Conservation (phyloP, 2,888 invertebrate species). For the Diadegma fenestrale region DNA sequence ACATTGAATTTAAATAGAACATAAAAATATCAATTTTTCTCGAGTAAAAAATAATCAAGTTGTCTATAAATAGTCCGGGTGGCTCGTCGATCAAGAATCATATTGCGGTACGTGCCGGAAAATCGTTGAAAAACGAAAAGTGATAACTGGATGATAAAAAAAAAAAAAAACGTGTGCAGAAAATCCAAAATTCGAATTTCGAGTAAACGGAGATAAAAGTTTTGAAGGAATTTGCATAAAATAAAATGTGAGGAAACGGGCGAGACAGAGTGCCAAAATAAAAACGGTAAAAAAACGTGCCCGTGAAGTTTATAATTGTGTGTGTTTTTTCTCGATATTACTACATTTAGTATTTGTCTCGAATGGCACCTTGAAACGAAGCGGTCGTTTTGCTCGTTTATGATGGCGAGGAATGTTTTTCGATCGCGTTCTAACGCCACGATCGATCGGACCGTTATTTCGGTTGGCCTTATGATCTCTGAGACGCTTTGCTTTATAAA, state of each 20-base stretch:
- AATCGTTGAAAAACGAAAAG: not conserved
- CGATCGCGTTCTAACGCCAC: conserved; percentile 52
- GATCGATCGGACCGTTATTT: conserved; percentile 16
- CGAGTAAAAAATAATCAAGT: not conserved
- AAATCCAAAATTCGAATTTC: no score
- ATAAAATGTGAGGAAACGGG: not conserved
- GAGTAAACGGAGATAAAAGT: not conserved
- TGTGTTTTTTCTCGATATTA: conserved; percentile 2
- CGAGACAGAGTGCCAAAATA: not conserved
- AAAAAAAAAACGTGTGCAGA: no score
- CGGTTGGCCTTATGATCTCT: conserved; percentile 12
- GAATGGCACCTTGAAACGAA: conserved; percentile 74
- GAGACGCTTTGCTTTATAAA: conserved; percentile 53
- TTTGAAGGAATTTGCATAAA: not conserved
- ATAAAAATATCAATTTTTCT: not conserved
- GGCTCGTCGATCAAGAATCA: not conserved
- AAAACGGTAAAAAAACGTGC: not conserved
- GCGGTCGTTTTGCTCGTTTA: conserved; percentile 72
- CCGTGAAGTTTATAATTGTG: no score
- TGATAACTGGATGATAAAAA: not conserved
- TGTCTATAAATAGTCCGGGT: not conserved
- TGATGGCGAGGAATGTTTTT: conserved; percentile 68
- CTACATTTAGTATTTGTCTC: conserved; percentile 46
- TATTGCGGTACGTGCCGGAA: not conserved
- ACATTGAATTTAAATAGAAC: not conserved